A percentile compares a stretch with the other conserved stretches of the same genome.
Conservation (phyloP, 2,113 vertebrate genomes). For the Canis aureus region DNA sequence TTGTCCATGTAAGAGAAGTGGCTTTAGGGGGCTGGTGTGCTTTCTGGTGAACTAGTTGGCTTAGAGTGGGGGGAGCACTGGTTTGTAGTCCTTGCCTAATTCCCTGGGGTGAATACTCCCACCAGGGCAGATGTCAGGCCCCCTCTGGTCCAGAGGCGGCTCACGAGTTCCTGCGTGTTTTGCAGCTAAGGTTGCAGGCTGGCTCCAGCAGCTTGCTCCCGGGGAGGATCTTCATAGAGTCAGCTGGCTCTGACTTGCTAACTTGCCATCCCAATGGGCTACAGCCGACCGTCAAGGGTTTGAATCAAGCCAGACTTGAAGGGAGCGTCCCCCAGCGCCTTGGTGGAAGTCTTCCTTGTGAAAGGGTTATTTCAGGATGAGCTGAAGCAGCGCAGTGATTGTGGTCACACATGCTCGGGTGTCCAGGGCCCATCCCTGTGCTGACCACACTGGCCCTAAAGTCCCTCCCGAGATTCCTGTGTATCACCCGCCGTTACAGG, state of each 20-base stretch:
- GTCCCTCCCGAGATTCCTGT: background rate
- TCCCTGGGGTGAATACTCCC: background rate
- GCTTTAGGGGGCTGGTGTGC: background rate
- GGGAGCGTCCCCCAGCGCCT: rapidly evolving
- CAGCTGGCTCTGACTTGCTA: background rate
- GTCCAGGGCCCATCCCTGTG: background rate
- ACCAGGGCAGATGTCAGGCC: background rate
- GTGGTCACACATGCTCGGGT: rapidly evolving
- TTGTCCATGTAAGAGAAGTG: no score
- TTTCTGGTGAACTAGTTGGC: background rate
- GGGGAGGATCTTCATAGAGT: background rate
- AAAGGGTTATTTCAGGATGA: rapidly evolving
- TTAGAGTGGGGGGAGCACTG: no score
- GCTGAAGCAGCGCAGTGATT: rapidly evolving
- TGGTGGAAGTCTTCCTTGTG: background rate
- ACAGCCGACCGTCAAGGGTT: background rate
- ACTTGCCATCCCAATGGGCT: background rate
- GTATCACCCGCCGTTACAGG: rapidly evolving
- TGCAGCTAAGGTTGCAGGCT: background rate
- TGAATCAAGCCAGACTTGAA: background rate
- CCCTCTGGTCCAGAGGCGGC: background rate
- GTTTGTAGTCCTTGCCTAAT: background rate
- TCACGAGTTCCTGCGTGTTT: background rate
- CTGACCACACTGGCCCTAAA: background rate
- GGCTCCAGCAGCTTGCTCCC: rapidly evolving